Evolutionary conservation across 1,140 invertebrate genomes (phyloP).

Genomic region (Heliconius congener): DNA sequence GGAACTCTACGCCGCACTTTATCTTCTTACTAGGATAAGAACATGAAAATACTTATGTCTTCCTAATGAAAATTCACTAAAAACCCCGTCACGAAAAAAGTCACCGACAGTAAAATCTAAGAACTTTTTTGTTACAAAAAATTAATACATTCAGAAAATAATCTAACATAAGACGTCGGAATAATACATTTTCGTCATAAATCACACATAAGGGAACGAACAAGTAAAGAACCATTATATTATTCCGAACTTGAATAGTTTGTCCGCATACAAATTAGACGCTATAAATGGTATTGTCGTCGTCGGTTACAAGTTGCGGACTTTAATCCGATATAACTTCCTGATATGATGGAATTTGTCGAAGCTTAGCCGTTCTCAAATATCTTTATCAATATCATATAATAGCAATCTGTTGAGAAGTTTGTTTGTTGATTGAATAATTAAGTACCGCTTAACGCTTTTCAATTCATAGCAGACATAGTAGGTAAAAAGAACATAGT

Average conservation of each 20-base stretch:
- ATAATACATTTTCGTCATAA: neutral
- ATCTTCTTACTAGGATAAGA: neutral
- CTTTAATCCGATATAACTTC: conserved; percentile 18
- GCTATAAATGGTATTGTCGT: conserved; percentile 19
- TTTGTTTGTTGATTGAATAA: neutral
- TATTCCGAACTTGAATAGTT: conserved; percentile 21
- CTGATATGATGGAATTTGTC: conserved; percentile 7
- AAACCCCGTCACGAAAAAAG: no score
- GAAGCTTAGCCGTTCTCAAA: neutral
- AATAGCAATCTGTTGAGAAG: neutral
- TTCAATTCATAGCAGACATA: neutral
- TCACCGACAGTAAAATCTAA: no score
- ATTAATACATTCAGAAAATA: neutral
- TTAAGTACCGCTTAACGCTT: neutral
- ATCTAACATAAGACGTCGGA: neutral
- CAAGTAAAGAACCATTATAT: neutral
- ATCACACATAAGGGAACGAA: neutral
- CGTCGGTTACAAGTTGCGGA: conserved; percentile 25
- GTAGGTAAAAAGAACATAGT: no score
- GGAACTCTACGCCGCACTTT: no score
- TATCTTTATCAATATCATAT: neutral
- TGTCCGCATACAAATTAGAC: conserved; percentile 19
- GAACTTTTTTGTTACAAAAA: neutral
- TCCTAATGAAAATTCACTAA: no score
- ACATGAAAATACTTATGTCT: no score